Conservation (phyloP, 2,888 invertebrate genomes). For the Phytoseiulus persimilis region DNA sequence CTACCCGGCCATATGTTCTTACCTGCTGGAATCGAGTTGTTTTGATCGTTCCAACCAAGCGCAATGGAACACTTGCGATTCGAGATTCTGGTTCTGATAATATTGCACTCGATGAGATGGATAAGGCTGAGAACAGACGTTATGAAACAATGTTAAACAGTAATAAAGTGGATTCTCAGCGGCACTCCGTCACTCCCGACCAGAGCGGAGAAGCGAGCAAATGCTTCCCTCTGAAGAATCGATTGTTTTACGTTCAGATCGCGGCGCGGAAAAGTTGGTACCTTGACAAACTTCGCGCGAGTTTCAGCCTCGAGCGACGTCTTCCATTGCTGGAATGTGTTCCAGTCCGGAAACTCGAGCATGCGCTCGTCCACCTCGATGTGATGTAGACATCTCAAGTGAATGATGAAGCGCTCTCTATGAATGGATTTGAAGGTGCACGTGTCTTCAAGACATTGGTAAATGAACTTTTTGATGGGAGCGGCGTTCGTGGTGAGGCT, state of each 20-base stretch:
- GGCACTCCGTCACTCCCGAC: too few relatives aligned
- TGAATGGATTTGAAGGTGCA: constrained; percentile 19
- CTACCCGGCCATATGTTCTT: neutral
- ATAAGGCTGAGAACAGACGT: neutral
- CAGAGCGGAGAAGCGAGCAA: too few relatives aligned
- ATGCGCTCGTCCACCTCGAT: constrained; percentile 18
- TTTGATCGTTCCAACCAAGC: constrained; percentile 30
- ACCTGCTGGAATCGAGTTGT: constrained; percentile 21
- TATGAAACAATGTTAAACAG: neutral
- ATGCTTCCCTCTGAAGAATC: neutral
- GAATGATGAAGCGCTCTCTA: constrained; percentile 25
- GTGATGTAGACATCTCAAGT: constrained; percentile 28
- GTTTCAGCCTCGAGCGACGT: constrained; percentile 15
- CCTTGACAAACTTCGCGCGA: constrained; percentile 18
- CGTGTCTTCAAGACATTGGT: constrained; percentile 12
- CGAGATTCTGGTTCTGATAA: constrained; percentile 36
- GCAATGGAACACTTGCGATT: constrained; percentile 36
- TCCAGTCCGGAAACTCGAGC: constrained; percentile 18
- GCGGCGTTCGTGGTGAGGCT: neutral
- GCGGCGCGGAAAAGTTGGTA: neutral
- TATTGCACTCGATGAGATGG: constrained; percentile 30
- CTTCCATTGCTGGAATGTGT: constrained; percentile 5
- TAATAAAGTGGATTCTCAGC: neutral
- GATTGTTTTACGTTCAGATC: too few relatives aligned
- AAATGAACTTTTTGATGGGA: constrained; percentile 7